Base-by-base conservation (phyloP, 2,888 invertebrate genomes). In the Drosophila borborema region DNA sequence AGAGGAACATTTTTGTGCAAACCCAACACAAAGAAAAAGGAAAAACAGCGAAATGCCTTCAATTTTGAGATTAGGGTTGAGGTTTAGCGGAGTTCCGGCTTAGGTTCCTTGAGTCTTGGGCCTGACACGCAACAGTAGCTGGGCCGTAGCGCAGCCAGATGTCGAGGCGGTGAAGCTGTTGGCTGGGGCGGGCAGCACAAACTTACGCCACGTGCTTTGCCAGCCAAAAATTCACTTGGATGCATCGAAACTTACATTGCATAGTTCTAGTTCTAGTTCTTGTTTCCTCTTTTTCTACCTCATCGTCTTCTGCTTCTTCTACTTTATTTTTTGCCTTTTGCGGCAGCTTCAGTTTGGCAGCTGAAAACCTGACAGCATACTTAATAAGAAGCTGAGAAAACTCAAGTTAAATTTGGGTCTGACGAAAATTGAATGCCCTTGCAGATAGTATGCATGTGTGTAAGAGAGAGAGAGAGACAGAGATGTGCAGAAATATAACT, bases 161-260 rank as follows among this genome's bases (percentile, higher is more conserved):
- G 43, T 2, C 2, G 18, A 8, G 18, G 28, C 14, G 45, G 45
- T n/a, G 7, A 9, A 7, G 7, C 16, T 8, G 14, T 10, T 23
- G 5, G 23, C 16, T 18, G 12, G 28, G 31, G 45, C 43, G 74
- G 62, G 55, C 74, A 77, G 53, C 63, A 70, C 18, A 76, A 84
- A 80, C 71, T 84, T 81, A 55, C 53, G 77, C 81, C 84, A 81
- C 79, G 84, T 86, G 82, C 82, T 78, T 56, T 64, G 72, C 59
- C 72, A 77, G 71, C 72, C 23, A 69, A 79, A 85, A 87, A 83
- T 83, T 72, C 81, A 86, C 82, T 87, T 75, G 51, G 16, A 51
- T 64, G 78, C 74, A 59, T 72, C 83, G 66, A 79, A 81, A 72
- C 74, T 82, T 79, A 54, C 63, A 14, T 74, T 77, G 80, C 78